Evolutionary conservation across 2,888 invertebrate genomes (phyloP), one percentile per base, ranked within the genome.

Genomic region (Polyommatus iphigenia): DNA sequence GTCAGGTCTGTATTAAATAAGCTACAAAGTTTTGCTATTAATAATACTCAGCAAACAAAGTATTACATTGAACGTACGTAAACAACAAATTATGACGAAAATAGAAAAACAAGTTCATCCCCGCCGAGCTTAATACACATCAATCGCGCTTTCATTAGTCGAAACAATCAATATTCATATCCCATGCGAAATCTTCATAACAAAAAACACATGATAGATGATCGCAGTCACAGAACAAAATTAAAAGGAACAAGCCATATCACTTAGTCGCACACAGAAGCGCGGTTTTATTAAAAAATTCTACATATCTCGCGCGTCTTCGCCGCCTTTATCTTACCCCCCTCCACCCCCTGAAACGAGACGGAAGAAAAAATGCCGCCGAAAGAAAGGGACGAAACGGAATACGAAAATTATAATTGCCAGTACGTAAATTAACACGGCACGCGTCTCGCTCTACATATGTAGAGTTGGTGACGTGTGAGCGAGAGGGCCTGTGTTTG

Each of bases 221-320:
- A 91, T 93, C 87, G 85, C 90, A 89, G 88, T 89, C 91, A 86
- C 89, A 91, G 83, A 86, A 93, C 92, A 90, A 93, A 94, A 94
- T 93, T 93, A 93, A 94, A 93, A 94, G 92, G 93, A 93, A 93
- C 93, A 93, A 91, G 93, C 88, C 93, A 93, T 93, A 94, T 93
- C 93, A 94, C 93, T 93, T 93, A 93, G 92, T 90, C 80, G 92
- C 92, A 93, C 93, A 93, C 93, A 90, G 91, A 88, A 87, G 90
- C 92, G 91, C 88, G 90, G 89, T 89, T 93, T 93, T 92, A 91
- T 91, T 92, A 91, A 93, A 93, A 93, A 93, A 90, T 90, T 91
- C 93, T 93, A 93, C 93, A 94, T 93, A 93, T 94, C 93, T 91
- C 88, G 88, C 90, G 90, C 90, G 90, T 92, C 91, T 91, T 91